Percentiles rank a stretch among this genome's conserved stretches.
phyloP scores from a whole-genome alignment of 2,888 invertebrate genomes.

The Acleris holmiana region DNA sequence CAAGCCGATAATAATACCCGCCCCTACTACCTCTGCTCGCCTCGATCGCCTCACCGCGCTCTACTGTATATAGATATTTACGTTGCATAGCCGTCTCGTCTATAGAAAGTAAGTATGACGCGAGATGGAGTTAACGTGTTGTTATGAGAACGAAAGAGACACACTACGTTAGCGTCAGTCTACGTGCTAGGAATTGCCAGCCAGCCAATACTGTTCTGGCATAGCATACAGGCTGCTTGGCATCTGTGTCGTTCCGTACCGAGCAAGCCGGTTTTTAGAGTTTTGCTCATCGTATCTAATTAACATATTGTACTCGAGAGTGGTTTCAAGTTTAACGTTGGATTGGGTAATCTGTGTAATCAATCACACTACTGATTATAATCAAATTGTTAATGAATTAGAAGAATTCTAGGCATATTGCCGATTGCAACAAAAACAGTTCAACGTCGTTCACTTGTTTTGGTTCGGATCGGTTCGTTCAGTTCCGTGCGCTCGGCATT shows the following conservation, averaged over 20 bases:
- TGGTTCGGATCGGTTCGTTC: constrained; percentile 6
- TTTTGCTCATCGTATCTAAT: constrained; percentile 2
- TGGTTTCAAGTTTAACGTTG: constrained; percentile 11
- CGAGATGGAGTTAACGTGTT: constrained; percentile 41
- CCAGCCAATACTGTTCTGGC: constrained; percentile 47
- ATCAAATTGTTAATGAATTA: constrained; percentile 57
- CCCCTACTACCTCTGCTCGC: constrained; percentile 46
- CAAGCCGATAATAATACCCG: constrained; percentile 57
- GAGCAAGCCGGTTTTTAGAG: constrained; percentile 37
- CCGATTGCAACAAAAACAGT: constrained; percentile 21
- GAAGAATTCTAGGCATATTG: constrained; percentile 42
- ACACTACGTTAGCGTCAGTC: constrained; percentile 47
- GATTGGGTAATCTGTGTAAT: constrained; percentile 39
- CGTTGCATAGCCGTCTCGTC: constrained; percentile 44
- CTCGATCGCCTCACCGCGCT: constrained; percentile 42
- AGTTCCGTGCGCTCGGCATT: constrained; percentile 36
- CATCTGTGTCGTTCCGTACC: constrained; percentile 32
- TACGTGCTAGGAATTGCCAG: constrained; percentile 64
- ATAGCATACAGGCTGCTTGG: constrained; percentile 31
- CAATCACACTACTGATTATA: constrained; percentile 48
- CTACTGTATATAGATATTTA: constrained; percentile 21
- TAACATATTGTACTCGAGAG: constrained; percentile 1
- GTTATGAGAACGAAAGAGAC: constrained; percentile 54
- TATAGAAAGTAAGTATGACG: constrained; percentile 45
- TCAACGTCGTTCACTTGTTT: constrained; percentile 14